Conservation (phyloP, 30 jellyfish, hydroid and myxozoan genomes). For the Hydractinia symbiolongicarpus region DNA sequence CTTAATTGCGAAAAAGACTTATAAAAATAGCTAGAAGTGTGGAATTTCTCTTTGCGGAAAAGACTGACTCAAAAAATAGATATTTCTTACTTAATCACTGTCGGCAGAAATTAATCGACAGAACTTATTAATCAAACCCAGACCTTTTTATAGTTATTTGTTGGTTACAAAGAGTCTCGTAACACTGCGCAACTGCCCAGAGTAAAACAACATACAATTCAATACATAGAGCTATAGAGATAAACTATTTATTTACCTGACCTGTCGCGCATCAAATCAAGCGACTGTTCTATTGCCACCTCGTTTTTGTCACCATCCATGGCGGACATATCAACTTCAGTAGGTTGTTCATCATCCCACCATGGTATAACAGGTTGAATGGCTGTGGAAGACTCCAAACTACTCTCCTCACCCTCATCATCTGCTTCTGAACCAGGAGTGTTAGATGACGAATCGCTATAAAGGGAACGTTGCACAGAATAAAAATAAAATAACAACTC, state of each 20-base stretch:
- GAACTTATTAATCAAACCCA: no score
- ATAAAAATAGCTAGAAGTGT: no score
- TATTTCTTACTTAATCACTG: no score
- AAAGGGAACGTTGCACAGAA: background rate
- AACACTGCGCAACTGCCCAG: no score
- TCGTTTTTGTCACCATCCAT: background rate
- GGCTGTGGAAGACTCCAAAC: slow-evolving; percentile 46
- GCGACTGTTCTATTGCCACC: slow-evolving; percentile 2
- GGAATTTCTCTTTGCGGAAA: no score
- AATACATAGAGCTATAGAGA: no score
- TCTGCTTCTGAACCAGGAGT: slow-evolving; percentile 91
- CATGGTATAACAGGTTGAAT: slow-evolving; percentile 57
- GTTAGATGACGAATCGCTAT: slow-evolving; percentile 30
- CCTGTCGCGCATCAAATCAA: background rate
- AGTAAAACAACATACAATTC: no score
- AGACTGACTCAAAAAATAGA: no score
- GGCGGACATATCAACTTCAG: background rate
- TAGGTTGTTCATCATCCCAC: slow-evolving; percentile 62
- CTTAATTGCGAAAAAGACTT: no score
- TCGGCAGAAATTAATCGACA: no score
- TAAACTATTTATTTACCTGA: background rate
- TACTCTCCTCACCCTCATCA: slow-evolving; percentile 95
- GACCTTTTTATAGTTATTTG: no score
- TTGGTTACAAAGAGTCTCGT: no score
- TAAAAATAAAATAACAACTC: background rate